A percentile compares a stretch with the other conserved stretches of the same genome.
These are phyloP conservation scores for Samia ricini DNA, from an alignment of 1,140 invertebrate species.

Conservation along the genomic window DNA sequence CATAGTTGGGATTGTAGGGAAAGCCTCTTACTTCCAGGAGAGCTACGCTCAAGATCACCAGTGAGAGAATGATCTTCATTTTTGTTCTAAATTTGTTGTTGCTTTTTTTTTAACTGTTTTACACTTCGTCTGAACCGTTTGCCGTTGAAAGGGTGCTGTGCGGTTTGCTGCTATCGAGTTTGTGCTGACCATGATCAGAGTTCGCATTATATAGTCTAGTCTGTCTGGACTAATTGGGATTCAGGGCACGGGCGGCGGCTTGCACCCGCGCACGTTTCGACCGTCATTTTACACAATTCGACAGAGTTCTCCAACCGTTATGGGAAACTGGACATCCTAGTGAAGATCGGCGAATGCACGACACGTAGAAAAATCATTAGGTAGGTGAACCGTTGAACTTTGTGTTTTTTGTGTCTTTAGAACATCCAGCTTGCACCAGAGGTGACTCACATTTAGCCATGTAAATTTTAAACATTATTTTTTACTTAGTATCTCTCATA, in stretches of 20 bases:
- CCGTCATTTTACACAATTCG: constrained; percentile 57
- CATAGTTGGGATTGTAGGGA: constrained; percentile 56
- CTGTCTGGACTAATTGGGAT: constrained; percentile 58
- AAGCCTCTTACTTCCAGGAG: constrained; percentile 45
- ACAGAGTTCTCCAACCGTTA: constrained; percentile 59
- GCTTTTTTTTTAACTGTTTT: no score
- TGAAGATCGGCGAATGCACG: constrained; percentile 29
- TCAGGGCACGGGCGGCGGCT: constrained; percentile 39
- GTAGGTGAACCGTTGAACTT: constrained; percentile 39
- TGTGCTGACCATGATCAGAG: constrained; percentile 37
- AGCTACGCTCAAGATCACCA: constrained; percentile 44
- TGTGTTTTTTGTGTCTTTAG: constrained; percentile 34
- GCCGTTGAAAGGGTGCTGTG: constrained; percentile 41
- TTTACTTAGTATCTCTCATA: no score
- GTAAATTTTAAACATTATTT: not conserved
- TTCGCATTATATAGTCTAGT: constrained; percentile 59
- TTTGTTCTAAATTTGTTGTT: constrained; percentile 4
- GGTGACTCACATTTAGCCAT: constrained; percentile 18
- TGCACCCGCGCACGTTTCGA: constrained; percentile 39
- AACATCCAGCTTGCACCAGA: constrained; percentile 13
- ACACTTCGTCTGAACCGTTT: constrained; percentile 34
- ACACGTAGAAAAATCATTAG: constrained; percentile 38
- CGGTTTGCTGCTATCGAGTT: constrained; percentile 37
- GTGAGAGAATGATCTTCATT: constrained; percentile 36
- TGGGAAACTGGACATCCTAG: constrained; percentile 54